These are phyloP conservation scores for Engraulis encrasicolus DNA, from an alignment of 2,113 vertebrate species.

Conservation along the genomic window DNA sequence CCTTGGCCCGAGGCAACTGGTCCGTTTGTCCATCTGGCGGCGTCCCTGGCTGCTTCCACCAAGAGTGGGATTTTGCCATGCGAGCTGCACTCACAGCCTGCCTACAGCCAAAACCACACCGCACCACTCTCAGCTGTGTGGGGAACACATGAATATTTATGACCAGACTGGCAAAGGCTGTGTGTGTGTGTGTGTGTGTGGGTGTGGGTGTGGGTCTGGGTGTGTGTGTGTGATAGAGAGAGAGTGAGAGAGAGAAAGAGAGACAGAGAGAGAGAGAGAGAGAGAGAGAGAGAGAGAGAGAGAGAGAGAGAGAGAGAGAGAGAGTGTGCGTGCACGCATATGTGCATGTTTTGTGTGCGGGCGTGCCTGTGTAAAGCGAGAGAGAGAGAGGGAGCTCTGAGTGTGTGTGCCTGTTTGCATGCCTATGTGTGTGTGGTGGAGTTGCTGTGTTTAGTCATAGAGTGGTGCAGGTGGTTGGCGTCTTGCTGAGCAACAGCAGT, in stretches of 20 bases:
- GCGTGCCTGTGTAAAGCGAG: neutral
- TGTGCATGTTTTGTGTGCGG: neutral
- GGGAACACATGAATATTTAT: constrained; percentile 4
- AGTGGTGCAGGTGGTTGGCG: neutral
- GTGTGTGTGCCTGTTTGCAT: neutral
- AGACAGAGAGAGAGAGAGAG: neutral
- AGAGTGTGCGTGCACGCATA: neutral
- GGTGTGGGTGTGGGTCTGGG: neutral
- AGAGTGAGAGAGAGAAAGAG: neutral
- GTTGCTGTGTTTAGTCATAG: neutral
- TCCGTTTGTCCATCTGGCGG: too few relatives aligned
- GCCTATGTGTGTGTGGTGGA: neutral
- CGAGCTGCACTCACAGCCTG: neutral
- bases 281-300: neutral
- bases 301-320: neutral
- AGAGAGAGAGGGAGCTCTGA: too few relatives aligned
- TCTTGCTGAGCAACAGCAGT: neutral
- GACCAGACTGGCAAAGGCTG: neutral
- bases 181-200: neutral
- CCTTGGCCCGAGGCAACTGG: too few relatives aligned
- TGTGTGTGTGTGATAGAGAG: neutral
- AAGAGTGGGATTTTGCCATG: neutral
- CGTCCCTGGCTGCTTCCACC: too few relatives aligned
- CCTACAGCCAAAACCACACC: neutral
- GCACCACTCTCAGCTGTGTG: neutral